These are phyloP conservation scores for Phaenicophaeus curvirostris DNA, from an alignment of 2,797 vertebrate genomes.

Conservation along the genomic window DNA sequence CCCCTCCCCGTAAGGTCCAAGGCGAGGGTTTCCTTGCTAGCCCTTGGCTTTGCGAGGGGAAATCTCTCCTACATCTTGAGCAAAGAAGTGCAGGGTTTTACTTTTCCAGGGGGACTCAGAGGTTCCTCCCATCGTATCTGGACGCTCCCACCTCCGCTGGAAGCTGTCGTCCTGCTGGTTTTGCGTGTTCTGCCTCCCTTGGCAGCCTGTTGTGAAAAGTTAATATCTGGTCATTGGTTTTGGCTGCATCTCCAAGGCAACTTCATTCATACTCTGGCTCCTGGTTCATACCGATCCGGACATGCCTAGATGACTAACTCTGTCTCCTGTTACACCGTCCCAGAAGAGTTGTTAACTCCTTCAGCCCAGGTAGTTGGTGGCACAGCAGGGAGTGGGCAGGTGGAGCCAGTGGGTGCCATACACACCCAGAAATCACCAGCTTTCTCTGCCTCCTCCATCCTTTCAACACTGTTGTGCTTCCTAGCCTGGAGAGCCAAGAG, in stretches of 20 bases:
- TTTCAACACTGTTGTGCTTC: not conserved
- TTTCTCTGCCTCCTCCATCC: not conserved
- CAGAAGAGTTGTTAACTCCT: slow-evolving; percentile 51
- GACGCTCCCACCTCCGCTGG: not conserved
- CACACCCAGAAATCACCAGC: fast-evolving
- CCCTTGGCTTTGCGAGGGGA: not conserved
- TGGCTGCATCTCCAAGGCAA: slow-evolving; percentile 65
- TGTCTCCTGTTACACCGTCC: slow-evolving; percentile 31
- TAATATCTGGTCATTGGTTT: slow-evolving; percentile 66
- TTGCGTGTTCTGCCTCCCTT: slow-evolving; percentile 12
- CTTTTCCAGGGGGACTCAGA: not conserved
- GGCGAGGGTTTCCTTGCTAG: not conserved
- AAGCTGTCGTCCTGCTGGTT: not conserved
- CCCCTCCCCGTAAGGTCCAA: not conserved
- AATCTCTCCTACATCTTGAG: not conserved
- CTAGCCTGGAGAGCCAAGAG: not conserved
- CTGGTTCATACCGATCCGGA: slow-evolving; percentile 29
- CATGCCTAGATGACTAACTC: slow-evolving; percentile 51
- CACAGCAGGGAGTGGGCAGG: not conserved
- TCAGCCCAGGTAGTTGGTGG: not conserved
- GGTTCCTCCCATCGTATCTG: fast-evolving
- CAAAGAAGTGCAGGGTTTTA: not conserved
- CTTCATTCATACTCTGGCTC: slow-evolving; percentile 45
- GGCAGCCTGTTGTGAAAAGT: slow-evolving; percentile 44
- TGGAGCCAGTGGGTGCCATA: fast-evolving